A percentile compares a stretch with the other conserved stretches of the same genome.
Evolutionary conservation across 53 echinoderm and acorn worm genomes (phyloP).

Genomic region (Luidia sarsii): DNA sequence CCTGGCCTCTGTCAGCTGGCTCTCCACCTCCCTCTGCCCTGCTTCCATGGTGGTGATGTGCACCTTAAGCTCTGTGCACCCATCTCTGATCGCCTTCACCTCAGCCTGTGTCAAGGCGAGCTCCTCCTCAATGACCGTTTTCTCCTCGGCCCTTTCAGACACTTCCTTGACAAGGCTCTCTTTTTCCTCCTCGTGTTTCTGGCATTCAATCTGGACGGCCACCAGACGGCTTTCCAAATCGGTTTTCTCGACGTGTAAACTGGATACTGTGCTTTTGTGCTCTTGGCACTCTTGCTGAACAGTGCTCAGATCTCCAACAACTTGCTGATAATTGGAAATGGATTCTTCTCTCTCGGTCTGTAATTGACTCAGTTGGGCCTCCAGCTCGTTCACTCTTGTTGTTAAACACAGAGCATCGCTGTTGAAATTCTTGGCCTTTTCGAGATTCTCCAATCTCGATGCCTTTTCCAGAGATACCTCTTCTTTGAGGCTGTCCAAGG

Average conservation of each 20-base stretch:
- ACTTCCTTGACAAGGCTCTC: conserved; percentile 17
- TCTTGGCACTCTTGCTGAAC: conserved; percentile 34
- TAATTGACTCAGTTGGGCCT: not conserved
- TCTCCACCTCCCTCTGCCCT: not conserved
- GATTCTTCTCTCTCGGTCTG: conserved; percentile 42
- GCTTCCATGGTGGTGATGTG: conserved; percentile 38
- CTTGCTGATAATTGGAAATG: not conserved
- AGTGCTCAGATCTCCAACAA: not conserved
- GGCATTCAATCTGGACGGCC: conserved; percentile 9
- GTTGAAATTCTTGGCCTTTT: conserved; percentile 20
- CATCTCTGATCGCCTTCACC: conserved; percentile 43
- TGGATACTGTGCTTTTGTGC: not conserved
- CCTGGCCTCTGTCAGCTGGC: conserved; percentile 16
- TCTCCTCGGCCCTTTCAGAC: not conserved
- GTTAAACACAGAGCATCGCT: conserved; percentile 17
- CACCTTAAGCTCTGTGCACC: conserved; percentile 32
- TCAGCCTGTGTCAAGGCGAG: conserved; percentile 9
- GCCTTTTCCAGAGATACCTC: conserved; percentile 13
- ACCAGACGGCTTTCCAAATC: conserved; percentile 34
- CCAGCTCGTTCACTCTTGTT: conserved; percentile 18
- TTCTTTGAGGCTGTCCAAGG: conserved; percentile 31
- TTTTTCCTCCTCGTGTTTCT: conserved; percentile 7
- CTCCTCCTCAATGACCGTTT: conserved; percentile 7
- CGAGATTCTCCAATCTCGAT: conserved; percentile 15
- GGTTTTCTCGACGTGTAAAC: conserved; percentile 3